Evolutionary conservation across 2,113 vertebrate species (phyloP), one percentile per base, ranked within the genome.

Genomic region (Speoplatyrhinus poulsoni): DNA sequence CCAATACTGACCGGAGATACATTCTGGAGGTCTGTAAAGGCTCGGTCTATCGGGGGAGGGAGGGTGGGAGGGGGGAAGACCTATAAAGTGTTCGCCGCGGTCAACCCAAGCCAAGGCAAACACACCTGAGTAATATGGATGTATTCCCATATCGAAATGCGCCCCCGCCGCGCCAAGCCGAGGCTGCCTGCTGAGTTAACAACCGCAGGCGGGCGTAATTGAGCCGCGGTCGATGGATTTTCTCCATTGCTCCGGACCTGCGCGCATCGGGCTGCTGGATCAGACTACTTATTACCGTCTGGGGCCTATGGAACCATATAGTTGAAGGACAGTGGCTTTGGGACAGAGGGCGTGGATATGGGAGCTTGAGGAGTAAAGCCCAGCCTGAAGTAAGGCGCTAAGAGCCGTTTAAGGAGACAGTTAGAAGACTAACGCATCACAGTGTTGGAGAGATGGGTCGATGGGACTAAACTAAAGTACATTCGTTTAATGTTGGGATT

Each of bases 111-210:
- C 26, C 26, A 26, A 26, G 26, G 26, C 26, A 26, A 26, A 26
- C 26, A 26, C 26, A 26, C 26, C 74, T 69, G 69, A 85, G 89
- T 82, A 84, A 79, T 78, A 65, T 61, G 80, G 82, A 80, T 84
- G 73, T 80, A 60, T 79, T 82, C 79, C 77, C 26, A 26, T 83
- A 75, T 81, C 57, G 67, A 77, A 81, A 84, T 74, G 69, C 33
- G 11, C 66, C 26, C 26, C 26, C 26, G 26, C 26, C 26, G 26
- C 26, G 26, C 26, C 26, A 26, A 26, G 26, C 19, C 1, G 19
- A 1, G 19, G 19, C 2, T 26, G 26, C 26, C 26, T 26, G 26
- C 26, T 26, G 26, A 26, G 26, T 26, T 26, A 26, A 1, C 26
- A 2, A 26, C 82, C 67, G 52, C 75, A 76, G 79, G 41, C 70